Evolutionary conservation across 2,888 invertebrate genomes (phyloP).

Genomic region (Melitaea athalia): DNA sequence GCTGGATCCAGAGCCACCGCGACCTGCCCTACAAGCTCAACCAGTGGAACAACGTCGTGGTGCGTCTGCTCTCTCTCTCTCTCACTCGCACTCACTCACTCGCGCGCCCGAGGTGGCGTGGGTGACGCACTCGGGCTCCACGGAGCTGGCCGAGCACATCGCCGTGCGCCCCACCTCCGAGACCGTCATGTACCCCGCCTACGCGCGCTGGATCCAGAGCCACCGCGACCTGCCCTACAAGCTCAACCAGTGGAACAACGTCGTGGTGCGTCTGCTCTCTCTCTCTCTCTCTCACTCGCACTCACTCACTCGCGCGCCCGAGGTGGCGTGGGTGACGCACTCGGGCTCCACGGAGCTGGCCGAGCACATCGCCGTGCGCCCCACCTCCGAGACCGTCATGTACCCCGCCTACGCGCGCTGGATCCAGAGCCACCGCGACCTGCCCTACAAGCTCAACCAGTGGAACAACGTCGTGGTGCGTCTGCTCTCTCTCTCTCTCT

Average conservation of each 20-base stretch:
- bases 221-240: constrained; percentile 97
- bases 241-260: constrained; percentile 99
- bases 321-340: too few species aligned
- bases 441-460: constrained; percentile 98
- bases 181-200: constrained; percentile 99
- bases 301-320: too few species aligned
- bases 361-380: constrained; percentile 86
- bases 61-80: constrained; percentile 68
- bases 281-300: too few species aligned
- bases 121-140: too few species aligned
- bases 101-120: too few species aligned
- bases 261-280: constrained; percentile 88
- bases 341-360: too few species aligned
- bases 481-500: constrained; percentile 38
- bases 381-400: constrained; percentile 99
- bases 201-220: constrained; percentile 99
- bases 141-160: too few species aligned
- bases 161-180: constrained; percentile 98
- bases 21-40: constrained; percentile 98
- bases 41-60: constrained; percentile 99
- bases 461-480: constrained; percentile 99
- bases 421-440: constrained; percentile 98
- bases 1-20: constrained; percentile 98
- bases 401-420: constrained; percentile 99
- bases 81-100: not conserved